phyloP scores from a whole-genome alignment of 2,113 vertebrate genomes.

The Hyla sarda region DNA sequence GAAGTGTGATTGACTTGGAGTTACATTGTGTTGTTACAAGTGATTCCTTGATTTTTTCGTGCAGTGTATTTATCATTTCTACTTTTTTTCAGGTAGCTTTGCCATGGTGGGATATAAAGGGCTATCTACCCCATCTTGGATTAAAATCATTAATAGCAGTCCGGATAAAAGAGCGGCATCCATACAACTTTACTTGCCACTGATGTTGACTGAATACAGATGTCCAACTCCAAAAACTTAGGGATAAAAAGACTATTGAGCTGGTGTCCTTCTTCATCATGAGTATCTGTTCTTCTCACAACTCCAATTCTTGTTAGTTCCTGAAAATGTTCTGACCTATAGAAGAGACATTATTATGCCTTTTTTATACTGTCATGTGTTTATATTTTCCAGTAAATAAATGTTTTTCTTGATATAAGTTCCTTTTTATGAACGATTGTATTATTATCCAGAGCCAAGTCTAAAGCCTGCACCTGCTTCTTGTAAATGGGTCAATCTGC shows the following conservation, averaged over 20 bases:
- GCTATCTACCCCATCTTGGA: conserved; percentile 64
- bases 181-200: conserved; percentile 62
- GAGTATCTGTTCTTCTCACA: background rate
- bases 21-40: too few species aligned
- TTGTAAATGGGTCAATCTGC: conserved; percentile 11
- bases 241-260: background rate
- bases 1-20: too few species aligned
- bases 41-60: too few species aligned
- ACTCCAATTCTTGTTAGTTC: conserved; percentile 14
- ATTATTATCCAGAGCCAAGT: conserved; percentile 25
- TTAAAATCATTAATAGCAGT: conserved; percentile 62
- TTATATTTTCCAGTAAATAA: conserved; percentile 49
- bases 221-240: conserved; percentile 41
- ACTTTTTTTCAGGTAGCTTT: conserved; percentile 68
- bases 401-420: conserved; percentile 37
- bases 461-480: conserved; percentile 50
- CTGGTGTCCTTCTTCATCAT: background rate
- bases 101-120: conserved; percentile 65
- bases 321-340: conserved; percentile 25
- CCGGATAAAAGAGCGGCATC: conserved; percentile 61
- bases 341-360: conserved; percentile 8
- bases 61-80: conserved; percentile 44
- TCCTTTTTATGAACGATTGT: too few species aligned
- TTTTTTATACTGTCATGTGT: conserved; percentile 30
- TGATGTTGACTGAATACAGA: conserved; percentile 62